Base-by-base conservation (phyloP, 2,888 invertebrate species). In the Labia minor region DNA sequence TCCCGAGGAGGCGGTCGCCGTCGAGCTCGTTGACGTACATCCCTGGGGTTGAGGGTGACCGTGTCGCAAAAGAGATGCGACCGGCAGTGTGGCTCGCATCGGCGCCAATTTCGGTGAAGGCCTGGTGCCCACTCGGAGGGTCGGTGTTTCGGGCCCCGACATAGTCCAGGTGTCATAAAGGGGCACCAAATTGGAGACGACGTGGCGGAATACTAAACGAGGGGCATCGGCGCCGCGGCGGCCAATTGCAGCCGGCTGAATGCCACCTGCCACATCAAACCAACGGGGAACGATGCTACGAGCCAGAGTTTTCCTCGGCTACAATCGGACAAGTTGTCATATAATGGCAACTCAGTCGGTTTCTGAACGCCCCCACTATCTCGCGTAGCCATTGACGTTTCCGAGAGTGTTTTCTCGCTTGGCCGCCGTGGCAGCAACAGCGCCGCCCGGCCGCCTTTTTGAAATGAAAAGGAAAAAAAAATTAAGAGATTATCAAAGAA, bases 81-180 rank as follows among this genome's bases (percentile, higher is more conserved):
- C 86, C 72, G 89, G 88, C 75, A 89, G 80, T 69, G 88, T 89
- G 68, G 89, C 89, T 76, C 87, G 83, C 85, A 89, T 84, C 72
- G 89, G 88, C 67, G 87, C 88, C 72, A 81, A 81, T 76, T 83
- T 82, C 69, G 78, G 76, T 72, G 74, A 78, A 70, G 84, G 49
- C n/a, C 16, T 49, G 6, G 6, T 33, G 2, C 49, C 49, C n/a
- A 49, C 49, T n/a, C 49, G 49, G 2, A 26, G 26, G n/a, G 49
- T 49, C 49, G 49, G 16, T 2, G 49, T 49, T 16, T 49, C 49
- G 49, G 49, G 49, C 16, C 49, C 49, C 3, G 49, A 49, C 49
- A 49, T 49, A 16, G 8, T 49, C 6, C 49, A 11, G 49, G 16
- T 49, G 49, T 49, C 49, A 49, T 49, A 49, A n/a, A 49, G 49